phyloP scores from a whole-genome alignment of 2,113 vertebrate genomes.

The Brevimyrus niger region DNA sequence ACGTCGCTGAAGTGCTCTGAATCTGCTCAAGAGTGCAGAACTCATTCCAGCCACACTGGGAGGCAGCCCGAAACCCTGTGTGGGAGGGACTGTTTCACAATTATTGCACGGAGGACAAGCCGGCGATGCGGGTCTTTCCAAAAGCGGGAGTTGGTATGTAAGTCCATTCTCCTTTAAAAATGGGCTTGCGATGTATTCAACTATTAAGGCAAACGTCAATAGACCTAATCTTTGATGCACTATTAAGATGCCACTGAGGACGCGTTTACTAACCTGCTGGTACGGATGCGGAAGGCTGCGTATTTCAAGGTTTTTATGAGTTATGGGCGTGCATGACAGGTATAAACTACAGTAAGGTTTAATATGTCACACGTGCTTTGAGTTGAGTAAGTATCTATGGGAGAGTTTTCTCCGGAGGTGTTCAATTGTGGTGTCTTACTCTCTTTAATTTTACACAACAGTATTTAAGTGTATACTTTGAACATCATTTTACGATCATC shows the following conservation, averaged over 20 bases:
- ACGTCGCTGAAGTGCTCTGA: conserved; percentile 38
- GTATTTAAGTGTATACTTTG: not conserved
- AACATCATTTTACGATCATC: not conserved
- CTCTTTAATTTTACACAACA: not conserved
- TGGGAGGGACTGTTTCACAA: conserved; percentile 47
- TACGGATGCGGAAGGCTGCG: not conserved
- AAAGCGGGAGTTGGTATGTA: conserved; percentile 6
- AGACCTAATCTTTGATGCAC: not conserved
- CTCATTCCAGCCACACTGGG: conserved; percentile 48
- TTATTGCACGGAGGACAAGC: conserved; percentile 13
- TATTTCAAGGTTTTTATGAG: not conserved
- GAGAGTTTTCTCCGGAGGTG: not conserved
- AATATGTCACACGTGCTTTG: conserved; percentile 2
- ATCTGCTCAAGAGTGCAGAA: conserved; percentile 42
- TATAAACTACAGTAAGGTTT: not conserved
- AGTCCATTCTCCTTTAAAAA: not conserved
- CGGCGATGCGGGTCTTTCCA: conserved; percentile 26
- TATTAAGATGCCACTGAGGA: not conserved
- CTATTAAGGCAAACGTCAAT: not conserved
- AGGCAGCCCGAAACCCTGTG: conserved; percentile 38
- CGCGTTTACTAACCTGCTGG: not conserved
- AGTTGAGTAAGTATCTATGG: not conserved
- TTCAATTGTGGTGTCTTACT: not conserved
- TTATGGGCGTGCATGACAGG: conserved; percentile 1
- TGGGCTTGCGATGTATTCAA: not conserved